Base-by-base conservation (phyloP, 2,888 invertebrate genomes). In the Cantharis flavilabris region DNA sequence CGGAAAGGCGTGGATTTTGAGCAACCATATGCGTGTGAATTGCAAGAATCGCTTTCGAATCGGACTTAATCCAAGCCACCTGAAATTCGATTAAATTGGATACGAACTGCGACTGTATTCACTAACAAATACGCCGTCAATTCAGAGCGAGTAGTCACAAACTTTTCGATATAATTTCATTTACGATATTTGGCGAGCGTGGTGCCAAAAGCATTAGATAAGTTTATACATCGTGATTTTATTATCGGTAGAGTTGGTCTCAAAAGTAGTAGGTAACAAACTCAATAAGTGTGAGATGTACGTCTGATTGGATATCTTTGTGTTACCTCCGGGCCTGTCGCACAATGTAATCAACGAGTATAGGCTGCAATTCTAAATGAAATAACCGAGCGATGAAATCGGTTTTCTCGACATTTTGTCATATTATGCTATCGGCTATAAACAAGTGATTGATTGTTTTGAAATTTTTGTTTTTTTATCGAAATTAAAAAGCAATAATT, bases 61-160 rank as follows among this genome's bases (percentile, higher is more conserved):
- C 96, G 64, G 96, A 95, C 89, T 96, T 96, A 88, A 97, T 96
- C 96, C 96, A 97, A 84, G 96, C 97, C 84, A 97, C 96, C 96
- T 96, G 90, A 86, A 89, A 86, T 80, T 76, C 76, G 75, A 80
- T 77, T 79, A 80, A 79, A 71, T 81, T 76, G 67, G 72, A 73
- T 80, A 75, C 81, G 80, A 82, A 81, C 76, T 80, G 76, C 77
- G 82, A 81, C 81, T 82, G 81, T 82, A 73, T 71, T 82, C 82
- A 81, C 81, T 78, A 81, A 81, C 81, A 82, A 83, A 82, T 80
- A 82, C 81, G 79, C 80, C 80, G 79, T 79, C 80, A 82, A 82
- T 69, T 70, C 70, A 49, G 70, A 67, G 63, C 71, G 77, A 69
- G 72, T 76, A 76, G 79, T 78, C 77, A 76, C 76, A 77, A 81